These are phyloP conservation scores for Xenus cinereus DNA, from an alignment of 2,113 vertebrate genomes.

Conservation along the genomic window DNA sequence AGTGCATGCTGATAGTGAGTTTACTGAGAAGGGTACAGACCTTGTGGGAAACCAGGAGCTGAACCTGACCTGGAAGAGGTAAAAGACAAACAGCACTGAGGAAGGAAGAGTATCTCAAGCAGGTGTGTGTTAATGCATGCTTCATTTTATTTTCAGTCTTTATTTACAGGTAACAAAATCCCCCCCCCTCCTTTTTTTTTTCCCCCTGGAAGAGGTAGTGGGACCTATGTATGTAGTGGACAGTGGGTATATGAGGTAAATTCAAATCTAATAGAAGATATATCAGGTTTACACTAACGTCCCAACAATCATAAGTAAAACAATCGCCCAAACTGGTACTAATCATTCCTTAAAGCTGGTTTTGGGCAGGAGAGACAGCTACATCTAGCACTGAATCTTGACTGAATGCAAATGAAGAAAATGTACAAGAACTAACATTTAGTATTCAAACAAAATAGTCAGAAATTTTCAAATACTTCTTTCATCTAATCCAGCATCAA, in stretches of 20 bases:
- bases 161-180: not conserved
- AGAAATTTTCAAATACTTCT: not conserved
- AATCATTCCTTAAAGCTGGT: not conserved
- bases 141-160: not conserved
- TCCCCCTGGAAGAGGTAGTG: not conserved
- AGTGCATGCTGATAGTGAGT: not conserved
- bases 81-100: not conserved
- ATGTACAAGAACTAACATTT: not conserved
- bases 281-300: not conserved
- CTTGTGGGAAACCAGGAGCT: not conserved
- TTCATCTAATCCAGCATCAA: not conserved
- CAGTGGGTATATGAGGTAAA: not conserved
- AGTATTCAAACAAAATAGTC: not conserved
- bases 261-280: not conserved
- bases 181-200: not conserved
- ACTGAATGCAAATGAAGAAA: not conserved
- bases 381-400: not conserved
- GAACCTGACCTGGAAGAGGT: not conserved
- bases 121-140: slow-evolving; percentile 25
- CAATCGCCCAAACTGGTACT: not conserved
- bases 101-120: not conserved
- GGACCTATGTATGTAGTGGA: not conserved
- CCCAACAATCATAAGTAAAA: not conserved
- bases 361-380: not conserved
- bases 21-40: not conserved